Conservation (phyloP, 92 coral and sea anemone species). For the Porites divaricata region DNA sequence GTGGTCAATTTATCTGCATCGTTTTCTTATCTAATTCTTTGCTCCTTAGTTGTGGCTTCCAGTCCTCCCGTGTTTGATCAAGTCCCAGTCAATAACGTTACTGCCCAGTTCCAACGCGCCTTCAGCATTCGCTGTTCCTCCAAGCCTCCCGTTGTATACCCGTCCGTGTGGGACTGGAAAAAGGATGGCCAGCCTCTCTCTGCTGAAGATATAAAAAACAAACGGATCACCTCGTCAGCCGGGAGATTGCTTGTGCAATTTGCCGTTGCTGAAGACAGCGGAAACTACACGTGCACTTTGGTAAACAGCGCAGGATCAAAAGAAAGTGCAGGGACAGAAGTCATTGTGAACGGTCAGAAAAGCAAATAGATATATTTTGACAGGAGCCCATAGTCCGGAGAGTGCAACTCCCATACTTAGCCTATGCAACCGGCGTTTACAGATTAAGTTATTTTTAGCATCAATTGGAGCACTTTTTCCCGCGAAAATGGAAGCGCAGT, state of each 20-base stretch:
- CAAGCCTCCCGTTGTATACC: conserved; percentile 33
- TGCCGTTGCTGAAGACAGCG: conserved; percentile 67
- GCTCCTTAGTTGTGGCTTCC: conserved; percentile 57
- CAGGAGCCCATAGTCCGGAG: no score
- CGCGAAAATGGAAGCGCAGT: no score
- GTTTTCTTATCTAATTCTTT: not conserved
- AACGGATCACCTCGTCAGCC: conserved; percentile 38
- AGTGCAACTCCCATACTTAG: no score
- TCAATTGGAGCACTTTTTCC: no score
- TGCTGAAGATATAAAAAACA: conserved; percentile 30
- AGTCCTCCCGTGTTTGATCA: conserved; percentile 52
- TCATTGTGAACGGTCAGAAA: conserved; percentile 73
- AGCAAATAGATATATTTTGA: not conserved
- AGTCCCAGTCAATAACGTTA: conserved; percentile 18
- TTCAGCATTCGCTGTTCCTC: conserved; percentile 52
- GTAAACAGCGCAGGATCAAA: conserved; percentile 75
- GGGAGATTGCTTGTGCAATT: conserved; percentile 62
- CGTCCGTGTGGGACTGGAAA: conserved; percentile 68
- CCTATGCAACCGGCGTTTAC: no score
- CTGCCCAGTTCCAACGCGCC: conserved; percentile 51
- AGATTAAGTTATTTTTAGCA: no score
- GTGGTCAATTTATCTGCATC: not conserved
- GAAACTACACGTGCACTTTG: conserved; percentile 79
- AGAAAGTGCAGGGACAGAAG: conserved; percentile 12
- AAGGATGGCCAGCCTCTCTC: conserved; percentile 78